Evolutionary conservation across 1,140 invertebrate genomes (phyloP), one percentile per base, ranked within the genome.

Genomic region (Drosophila trapezifrons): DNA sequence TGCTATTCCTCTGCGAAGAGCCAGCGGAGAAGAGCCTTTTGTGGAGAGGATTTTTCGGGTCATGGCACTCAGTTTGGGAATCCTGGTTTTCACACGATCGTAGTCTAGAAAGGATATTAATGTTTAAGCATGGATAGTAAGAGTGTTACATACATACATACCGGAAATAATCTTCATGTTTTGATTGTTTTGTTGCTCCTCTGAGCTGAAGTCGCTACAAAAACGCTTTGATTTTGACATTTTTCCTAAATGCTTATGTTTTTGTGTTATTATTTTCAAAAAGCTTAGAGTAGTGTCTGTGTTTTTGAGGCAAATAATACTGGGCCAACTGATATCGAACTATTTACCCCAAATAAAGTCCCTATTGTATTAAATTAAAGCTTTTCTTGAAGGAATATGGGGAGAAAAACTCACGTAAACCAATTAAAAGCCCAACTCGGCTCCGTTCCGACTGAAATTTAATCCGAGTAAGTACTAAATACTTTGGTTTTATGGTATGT

Each of bases 401-500:
- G 27, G 2, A 51, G n/a, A n/a, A n/a, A 35, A 12, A 37, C 20
- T 35, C 17, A 20, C 29, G 35, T 20, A 54, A 54, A 9, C 9
- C 54, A 17, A 20, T 22, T 17, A 10, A 8, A 27, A 20, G 13
- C 13, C 51, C 27, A 22, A 17, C 4, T 25, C 7, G 9, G 17
- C 12, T 35, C 7, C 0, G 2, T 12, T 15, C 49, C n/a, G 25
- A n/a, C 25, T 4, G 8, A 65, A 45, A 45, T 15, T 8, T 18
- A 32, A n/a, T 47, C 10, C 5, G 4, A 51, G 5, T 22, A 35
- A 35, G 18, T 29, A 32, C 5, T 27, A 20, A 7, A 29, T 18
- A 6, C 25, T 55, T 9, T 22, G 32, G 18, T 47, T 56, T 54
- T 38, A 29, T 20, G 32, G 25, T 70, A 49, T 71, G 17, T 18